Evolutionary conservation across 2,113 vertebrate species (phyloP).

Genomic region (Carlito syrichta): DNA sequence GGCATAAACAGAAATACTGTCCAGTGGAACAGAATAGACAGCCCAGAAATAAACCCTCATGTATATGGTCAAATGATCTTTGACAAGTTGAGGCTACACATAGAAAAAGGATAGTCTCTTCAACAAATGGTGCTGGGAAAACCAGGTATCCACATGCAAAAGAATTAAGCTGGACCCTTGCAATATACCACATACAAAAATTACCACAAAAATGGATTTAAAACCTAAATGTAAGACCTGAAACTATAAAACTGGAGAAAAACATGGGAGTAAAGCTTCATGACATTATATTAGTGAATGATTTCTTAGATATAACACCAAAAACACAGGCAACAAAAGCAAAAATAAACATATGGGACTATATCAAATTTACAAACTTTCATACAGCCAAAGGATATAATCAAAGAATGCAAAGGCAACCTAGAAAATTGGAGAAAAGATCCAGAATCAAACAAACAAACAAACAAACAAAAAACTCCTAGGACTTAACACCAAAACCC

Average conservation of each 20-base stretch:
- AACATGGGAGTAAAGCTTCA: not conserved
- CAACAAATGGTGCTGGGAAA: not conserved
- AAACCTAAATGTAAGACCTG: not conserved
- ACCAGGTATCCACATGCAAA: not conserved
- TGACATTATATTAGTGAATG: not conserved
- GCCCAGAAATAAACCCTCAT: not conserved
- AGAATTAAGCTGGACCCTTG: not conserved
- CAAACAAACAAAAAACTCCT: not conserved
- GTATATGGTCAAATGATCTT: not conserved
- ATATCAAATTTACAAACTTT: not conserved
- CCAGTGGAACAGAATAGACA: not conserved
- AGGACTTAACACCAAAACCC: not conserved
- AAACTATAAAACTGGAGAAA: not conserved
- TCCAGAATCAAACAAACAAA: too few relatives aligned
- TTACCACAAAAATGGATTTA: not conserved
- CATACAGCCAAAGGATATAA: not conserved
- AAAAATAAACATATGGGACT: not conserved
- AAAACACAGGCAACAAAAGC: not conserved
- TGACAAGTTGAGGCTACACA: not conserved
- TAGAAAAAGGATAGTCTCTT: not conserved
- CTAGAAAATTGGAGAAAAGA: not conserved
- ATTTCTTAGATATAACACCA: not conserved
- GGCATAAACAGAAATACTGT: not conserved
- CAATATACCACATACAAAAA: not conserved
- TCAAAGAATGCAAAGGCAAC: not conserved